Evolutionary conservation across 2,888 invertebrate genomes (phyloP).

Genomic region (Spodoptera picta): DNA sequence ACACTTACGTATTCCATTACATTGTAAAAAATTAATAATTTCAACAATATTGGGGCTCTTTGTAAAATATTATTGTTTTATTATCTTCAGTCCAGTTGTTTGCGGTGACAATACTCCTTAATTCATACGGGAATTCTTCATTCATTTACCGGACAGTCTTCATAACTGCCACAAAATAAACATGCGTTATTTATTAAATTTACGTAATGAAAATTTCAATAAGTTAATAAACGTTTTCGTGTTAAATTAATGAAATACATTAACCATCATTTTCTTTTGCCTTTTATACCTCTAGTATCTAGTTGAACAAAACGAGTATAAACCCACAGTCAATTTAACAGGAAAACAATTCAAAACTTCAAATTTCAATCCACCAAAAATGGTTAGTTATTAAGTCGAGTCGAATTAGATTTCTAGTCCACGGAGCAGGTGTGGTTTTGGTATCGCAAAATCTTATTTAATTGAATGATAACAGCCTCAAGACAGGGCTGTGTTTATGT

Average conservation of each 20-base stretch:
- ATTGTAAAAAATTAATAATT: no score
- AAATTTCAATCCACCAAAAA: constrained; percentile 43
- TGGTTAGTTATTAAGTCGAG: constrained; percentile 49
- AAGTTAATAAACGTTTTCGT: no score
- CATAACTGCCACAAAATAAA: neutral
- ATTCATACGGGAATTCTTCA: constrained; percentile 15
- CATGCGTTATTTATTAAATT: neutral
- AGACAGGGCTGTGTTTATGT: constrained; percentile 84
- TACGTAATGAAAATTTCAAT: no score
- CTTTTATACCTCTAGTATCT: no score
- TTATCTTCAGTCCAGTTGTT: constrained; percentile 9
- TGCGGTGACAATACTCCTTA: constrained; percentile 8
- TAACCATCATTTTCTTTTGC: neutral
- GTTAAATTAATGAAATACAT: no score
- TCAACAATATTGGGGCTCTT: neutral
- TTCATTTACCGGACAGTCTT: neutral
- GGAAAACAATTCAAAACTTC: constrained; percentile 33
- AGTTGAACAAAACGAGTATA: neutral
- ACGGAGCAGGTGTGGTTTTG: constrained; percentile 73
- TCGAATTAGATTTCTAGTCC: constrained; percentile 55
- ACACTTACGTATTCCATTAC: no score
- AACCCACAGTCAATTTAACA: constrained; percentile 26
- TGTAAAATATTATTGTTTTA: constrained; percentile 11
- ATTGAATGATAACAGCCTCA: constrained; percentile 87
- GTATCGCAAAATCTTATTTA: constrained; percentile 85